Evolutionary conservation across 2,888 invertebrate species (phyloP).

Genomic region (Oeneis ivallda): DNA sequence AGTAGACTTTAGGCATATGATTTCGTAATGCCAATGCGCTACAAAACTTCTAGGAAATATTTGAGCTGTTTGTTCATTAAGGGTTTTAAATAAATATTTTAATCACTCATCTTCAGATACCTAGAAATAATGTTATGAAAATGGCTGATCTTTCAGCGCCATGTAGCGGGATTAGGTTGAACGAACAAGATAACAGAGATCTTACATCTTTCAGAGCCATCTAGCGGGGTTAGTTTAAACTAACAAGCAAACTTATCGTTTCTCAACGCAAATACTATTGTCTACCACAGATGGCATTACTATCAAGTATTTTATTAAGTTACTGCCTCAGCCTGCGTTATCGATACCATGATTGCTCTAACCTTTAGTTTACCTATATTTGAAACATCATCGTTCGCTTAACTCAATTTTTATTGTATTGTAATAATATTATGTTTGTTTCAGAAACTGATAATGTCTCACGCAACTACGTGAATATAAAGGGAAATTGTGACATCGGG

Average conservation of each 20-base stretch:
- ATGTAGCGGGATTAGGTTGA: neutral
- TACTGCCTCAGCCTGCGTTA: neutral
- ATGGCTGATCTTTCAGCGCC: neutral
- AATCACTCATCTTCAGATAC: too few relatives aligned
- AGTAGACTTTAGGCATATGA: too few relatives aligned
- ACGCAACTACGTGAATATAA: constrained; percentile 62
- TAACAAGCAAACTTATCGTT: neutral
- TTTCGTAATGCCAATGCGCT: too few relatives aligned
- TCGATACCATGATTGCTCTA: neutral
- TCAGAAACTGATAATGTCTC: constrained; percentile 80
- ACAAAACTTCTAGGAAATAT: too few relatives aligned
- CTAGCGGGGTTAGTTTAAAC: neutral
- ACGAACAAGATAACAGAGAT: too few relatives aligned
- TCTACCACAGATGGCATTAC: neutral
- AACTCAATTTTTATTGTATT: neutral
- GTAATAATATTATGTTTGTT: constrained; percentile 51
- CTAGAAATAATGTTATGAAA: too few relatives aligned
- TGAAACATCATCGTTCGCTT: neutral
- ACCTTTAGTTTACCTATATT: neutral
- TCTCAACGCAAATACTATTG: neutral
- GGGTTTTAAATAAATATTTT: too few relatives aligned
- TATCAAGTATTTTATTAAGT: neutral
- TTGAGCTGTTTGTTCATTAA: too few relatives aligned
- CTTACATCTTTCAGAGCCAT: neutral
- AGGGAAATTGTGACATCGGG: neutral